These are phyloP conservation scores for Dascillus cervinus DNA, from an alignment of 2,888 invertebrate genomes.

Conservation along the genomic window DNA sequence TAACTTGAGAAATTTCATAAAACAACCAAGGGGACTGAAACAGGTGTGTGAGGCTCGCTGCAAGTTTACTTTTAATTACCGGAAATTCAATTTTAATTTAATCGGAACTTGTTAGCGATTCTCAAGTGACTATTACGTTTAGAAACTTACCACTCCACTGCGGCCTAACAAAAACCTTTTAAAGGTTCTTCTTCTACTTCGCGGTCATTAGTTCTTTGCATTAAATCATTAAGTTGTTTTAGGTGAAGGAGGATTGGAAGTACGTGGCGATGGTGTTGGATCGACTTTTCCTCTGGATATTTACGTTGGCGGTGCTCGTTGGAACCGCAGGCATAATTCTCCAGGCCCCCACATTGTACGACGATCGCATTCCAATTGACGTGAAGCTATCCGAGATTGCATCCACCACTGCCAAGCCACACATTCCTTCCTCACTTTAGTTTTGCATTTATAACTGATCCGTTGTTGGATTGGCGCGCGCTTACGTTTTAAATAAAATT, in stretches of 20 bases:
- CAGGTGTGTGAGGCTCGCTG: too few species aligned
- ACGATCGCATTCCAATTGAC: slow-evolving; percentile 82
- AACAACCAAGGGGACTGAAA: too few species aligned
- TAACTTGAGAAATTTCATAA: too few species aligned
- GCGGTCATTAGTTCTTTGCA: slow-evolving; percentile 3
- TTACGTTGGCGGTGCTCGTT: slow-evolving; percentile 89
- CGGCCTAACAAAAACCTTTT: too few species aligned
- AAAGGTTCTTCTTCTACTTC: too few species aligned
- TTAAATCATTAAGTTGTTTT: slow-evolving; percentile 18
- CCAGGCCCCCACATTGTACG: slow-evolving; percentile 91
- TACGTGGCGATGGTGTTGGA: slow-evolving; percentile 98
- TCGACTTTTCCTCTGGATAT: slow-evolving; percentile 94
- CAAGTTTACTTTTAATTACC: too few species aligned
- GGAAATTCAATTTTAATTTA: too few species aligned
- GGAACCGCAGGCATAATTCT: slow-evolving; percentile 92
- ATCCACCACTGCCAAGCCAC: slow-evolving; percentile 80
- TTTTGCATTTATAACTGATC: slow-evolving; percentile 18
- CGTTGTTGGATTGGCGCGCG: too few species aligned
- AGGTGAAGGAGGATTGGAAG: slow-evolving; percentile 98
- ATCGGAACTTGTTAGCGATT: too few species aligned
- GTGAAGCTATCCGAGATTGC: slow-evolving; percentile 84
- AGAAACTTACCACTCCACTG: too few species aligned
- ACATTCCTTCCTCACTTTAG: slow-evolving; percentile 45
- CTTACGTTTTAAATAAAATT: too few species aligned
- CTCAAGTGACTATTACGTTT: too few species aligned